Conservation (phyloP, 2,888 invertebrate genomes). For the Chrysopilus asiliformis region DNA sequence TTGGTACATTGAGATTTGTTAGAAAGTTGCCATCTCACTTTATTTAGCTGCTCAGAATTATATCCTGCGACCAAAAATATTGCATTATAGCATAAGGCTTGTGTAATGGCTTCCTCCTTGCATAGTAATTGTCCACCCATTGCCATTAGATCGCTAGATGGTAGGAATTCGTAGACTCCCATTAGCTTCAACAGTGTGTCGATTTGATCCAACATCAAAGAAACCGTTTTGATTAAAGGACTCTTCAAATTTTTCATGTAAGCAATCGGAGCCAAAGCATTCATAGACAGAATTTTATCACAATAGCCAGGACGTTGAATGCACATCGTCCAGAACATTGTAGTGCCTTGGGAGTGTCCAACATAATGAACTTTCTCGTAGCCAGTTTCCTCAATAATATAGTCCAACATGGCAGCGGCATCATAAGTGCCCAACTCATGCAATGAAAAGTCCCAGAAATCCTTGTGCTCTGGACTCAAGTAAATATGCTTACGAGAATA, state of each 20-base stretch:
- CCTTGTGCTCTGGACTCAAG: slow-evolving; percentile 27
- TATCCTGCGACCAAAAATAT: slow-evolving; percentile 23
- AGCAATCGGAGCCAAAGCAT: slow-evolving; percentile 39
- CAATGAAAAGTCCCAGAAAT: slow-evolving; percentile 36
- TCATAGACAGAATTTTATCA: slow-evolving; percentile 33
- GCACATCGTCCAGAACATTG: slow-evolving; percentile 37
- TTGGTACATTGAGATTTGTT: background rate
- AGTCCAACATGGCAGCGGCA: slow-evolving; percentile 35
- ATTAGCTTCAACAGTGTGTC: slow-evolving; percentile 12
- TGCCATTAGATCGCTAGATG: slow-evolving; percentile 37
- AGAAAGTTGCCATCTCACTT: slow-evolving; percentile 19
- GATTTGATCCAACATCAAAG: slow-evolving; percentile 8
- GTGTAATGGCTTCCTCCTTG: slow-evolving; percentile 10
- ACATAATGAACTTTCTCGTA: slow-evolving; percentile 32
- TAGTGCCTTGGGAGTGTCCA: slow-evolving; percentile 41
- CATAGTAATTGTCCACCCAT: slow-evolving; percentile 38
- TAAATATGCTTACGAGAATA: slow-evolving; percentile 34
- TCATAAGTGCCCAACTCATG: slow-evolving; percentile 36
- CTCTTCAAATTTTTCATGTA: slow-evolving; percentile 28
- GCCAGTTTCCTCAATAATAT: slow-evolving; percentile 26
- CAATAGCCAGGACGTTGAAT: slow-evolving; percentile 36
- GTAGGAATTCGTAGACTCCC: slow-evolving; percentile 42
- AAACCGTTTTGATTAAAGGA: slow-evolving; percentile 18
- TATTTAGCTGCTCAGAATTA: slow-evolving; percentile 29
- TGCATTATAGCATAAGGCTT: slow-evolving; percentile 11